Conservation (phyloP, 2,797 vertebrate genomes). For the Phalanger gymnotis region DNA sequence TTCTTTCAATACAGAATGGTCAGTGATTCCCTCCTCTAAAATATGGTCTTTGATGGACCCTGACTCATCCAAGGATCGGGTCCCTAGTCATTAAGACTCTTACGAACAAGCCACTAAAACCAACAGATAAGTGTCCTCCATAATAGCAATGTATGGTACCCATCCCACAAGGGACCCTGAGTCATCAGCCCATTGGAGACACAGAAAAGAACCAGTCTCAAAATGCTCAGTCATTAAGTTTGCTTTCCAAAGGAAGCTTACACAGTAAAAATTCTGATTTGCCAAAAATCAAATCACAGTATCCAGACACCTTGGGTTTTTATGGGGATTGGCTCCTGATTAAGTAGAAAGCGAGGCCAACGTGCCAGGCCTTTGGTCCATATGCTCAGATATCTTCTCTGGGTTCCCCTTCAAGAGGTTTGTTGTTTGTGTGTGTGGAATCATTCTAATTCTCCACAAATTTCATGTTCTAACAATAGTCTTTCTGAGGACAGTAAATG, state of each 20-base stretch:
- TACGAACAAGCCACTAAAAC: conserved; percentile 76
- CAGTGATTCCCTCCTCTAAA: conserved; percentile 64
- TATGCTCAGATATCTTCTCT: neutral
- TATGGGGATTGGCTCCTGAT: neutral
- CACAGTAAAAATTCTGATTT: conserved; percentile 54
- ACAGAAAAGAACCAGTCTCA: conserved; percentile 44
- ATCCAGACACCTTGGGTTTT: neutral
- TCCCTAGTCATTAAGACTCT: conserved; percentile 68
- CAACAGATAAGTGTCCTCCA: conserved; percentile 71
- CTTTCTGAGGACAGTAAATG: neutral
- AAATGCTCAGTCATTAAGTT: conserved; percentile 65
- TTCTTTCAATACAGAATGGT: conserved; percentile 55
- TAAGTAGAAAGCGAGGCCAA: neutral
- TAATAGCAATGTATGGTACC: conserved; percentile 57
- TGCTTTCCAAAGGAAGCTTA: conserved; percentile 54
- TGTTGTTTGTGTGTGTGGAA: neutral
- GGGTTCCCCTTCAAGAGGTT: neutral
- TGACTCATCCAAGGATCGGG: conserved; percentile 61
- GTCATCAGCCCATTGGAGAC: conserved; percentile 69
- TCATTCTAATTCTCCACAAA: neutral
- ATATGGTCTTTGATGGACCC: conserved; percentile 66
- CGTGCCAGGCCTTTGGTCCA: too few species aligned
- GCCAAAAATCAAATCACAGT: conserved; percentile 29
- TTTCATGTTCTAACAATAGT: neutral
- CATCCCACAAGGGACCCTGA: conserved; percentile 69